Evolutionary conservation across 2,888 invertebrate species (phyloP).

Genomic region (Tholera decimalis): DNA sequence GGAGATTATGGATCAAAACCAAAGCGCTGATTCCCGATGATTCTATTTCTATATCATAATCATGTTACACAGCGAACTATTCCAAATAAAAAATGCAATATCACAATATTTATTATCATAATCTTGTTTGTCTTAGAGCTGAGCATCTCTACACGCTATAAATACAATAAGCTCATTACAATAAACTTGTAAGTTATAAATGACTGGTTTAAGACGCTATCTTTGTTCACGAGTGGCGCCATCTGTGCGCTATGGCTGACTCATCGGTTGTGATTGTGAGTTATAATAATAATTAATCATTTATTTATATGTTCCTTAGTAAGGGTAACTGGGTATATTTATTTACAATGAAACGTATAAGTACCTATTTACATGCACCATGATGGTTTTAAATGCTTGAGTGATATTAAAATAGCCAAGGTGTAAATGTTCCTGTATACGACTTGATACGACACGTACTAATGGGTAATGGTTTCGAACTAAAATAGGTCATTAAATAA

Average conservation of each 20-base stretch:
- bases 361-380: not conserved
- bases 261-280: conserved; percentile 18
- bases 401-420: not conserved
- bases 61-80: not conserved
- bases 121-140: conserved; percentile 41
- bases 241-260: conserved; percentile 24
- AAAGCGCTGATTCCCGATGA: no score
- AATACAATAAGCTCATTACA: conserved; percentile 42
- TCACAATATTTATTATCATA: conserved; percentile 21
- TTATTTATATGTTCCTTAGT: not conserved
- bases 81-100: conserved; percentile 23
- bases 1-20: no score
- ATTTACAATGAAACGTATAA: conserved; percentile 18
- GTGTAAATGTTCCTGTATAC: not conserved
- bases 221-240: conserved; percentile 31
- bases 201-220: conserved; percentile 5
- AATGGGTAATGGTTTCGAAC: no score
- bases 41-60: no score
- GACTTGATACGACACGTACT: no score
- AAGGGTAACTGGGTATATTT: conserved; percentile 10
- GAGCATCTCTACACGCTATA: conserved; percentile 18
- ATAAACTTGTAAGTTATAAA: conserved; percentile 26
- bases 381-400: conserved; percentile 1
- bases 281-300: conserved; percentile 35
- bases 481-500: no score